These are phyloP conservation scores for Plebejus anna DNA, from an alignment of 2,888 invertebrate species.

Conservation along the genomic window DNA sequence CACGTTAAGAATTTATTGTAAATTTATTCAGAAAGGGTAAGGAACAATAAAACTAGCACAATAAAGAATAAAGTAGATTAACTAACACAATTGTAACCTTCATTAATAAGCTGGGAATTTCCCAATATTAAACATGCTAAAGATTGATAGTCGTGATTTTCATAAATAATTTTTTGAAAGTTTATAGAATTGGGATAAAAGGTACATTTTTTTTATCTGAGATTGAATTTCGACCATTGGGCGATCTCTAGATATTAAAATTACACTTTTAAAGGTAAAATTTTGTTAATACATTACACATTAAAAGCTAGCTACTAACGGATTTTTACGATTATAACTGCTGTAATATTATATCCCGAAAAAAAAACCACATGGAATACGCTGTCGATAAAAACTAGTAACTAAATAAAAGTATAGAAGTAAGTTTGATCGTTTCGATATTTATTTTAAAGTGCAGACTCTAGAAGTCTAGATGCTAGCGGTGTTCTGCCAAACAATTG, in stretches of 20 bases:
- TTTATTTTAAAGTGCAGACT: neutral
- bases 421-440: neutral
- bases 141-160: neutral
- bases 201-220: too few relatives aligned
- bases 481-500: neutral
- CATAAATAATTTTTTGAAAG: too few relatives aligned
- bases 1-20: neutral
- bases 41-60: conserved; percentile 3
- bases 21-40: conserved; percentile 22
- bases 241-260: too few relatives aligned
- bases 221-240: too few relatives aligned
- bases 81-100: neutral
- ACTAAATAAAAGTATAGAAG: neutral
- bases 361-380: too few relatives aligned
- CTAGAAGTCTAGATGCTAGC: neutral
- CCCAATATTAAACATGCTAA: neutral
- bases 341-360: too few relatives aligned
- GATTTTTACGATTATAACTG: too few relatives aligned
- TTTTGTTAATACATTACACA: too few relatives aligned
- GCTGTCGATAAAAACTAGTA: too few relatives aligned
- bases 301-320: too few relatives aligned
- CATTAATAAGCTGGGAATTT: neutral
- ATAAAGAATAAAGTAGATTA: neutral
- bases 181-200: too few relatives aligned
- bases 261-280: too few relatives aligned